Conservation (phyloP, 2,113 vertebrate genomes). For the Pimephales promelas region DNA sequence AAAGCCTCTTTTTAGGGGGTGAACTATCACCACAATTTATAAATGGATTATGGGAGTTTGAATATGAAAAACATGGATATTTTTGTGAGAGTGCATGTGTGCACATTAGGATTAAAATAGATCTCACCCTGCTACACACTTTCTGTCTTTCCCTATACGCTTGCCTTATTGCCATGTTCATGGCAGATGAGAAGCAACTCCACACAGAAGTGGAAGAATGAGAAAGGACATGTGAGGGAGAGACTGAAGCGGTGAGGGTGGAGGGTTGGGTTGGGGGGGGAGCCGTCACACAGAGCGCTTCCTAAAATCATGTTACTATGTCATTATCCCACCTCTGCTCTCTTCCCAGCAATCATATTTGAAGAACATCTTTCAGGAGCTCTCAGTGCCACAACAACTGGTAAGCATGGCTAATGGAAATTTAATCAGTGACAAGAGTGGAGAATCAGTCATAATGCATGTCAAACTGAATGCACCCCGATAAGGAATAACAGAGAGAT, state of each 20-base stretch:
- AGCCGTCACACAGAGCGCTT: slow-evolving; percentile 58
- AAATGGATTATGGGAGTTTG: background rate
- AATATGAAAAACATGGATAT: background rate
- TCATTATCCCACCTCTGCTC: slow-evolving; percentile 67
- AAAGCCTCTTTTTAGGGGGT: background rate
- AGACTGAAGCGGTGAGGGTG: slow-evolving; percentile 14
- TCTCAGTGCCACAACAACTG: slow-evolving; percentile 60
- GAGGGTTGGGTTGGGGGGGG: too few species aligned
- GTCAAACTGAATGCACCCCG: slow-evolving; percentile 51
- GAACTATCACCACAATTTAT: background rate
- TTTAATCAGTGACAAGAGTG: slow-evolving; percentile 76
- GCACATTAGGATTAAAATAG: slow-evolving; percentile 41
- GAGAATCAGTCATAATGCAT: slow-evolving; percentile 74
- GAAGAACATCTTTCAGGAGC: slow-evolving; percentile 69
- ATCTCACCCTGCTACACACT: slow-evolving; percentile 18
- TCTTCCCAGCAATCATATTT: slow-evolving; percentile 66
- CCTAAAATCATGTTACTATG: slow-evolving; percentile 62
- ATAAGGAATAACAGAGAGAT: slow-evolving; percentile 73
- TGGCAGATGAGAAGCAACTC: slow-evolving; percentile 30
- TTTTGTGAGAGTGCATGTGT: background rate
- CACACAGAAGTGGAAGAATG: slow-evolving; percentile 6
- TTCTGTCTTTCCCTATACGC: slow-evolving; percentile 17
- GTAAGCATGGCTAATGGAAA: slow-evolving; percentile 78
- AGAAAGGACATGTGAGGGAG: slow-evolving; percentile 15
- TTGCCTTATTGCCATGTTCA: slow-evolving; percentile 24